Evolutionary conservation across 2,888 invertebrate species (phyloP), one percentile per base, ranked within the genome.

Genomic region (Scaptomyza polygonia): DNA sequence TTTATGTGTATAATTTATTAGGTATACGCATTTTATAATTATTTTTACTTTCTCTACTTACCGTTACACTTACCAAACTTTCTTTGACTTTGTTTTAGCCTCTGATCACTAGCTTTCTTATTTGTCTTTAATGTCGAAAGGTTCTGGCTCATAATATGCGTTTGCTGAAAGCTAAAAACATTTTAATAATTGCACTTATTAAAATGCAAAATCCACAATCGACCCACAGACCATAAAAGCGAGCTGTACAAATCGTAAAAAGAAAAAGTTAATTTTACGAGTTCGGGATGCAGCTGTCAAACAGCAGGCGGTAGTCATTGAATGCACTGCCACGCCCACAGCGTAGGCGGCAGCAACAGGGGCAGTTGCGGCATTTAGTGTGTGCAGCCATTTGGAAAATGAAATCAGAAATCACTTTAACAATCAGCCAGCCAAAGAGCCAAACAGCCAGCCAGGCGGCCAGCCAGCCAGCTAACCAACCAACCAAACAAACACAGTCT

Each of bases 301-400:
- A 43, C 32, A 39, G 27, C 44, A 36, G 25, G 36, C 43, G 12
- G 11, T 16, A 34, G 43, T 42, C 44, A 44, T 30, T 16, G 48
- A 39, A 40, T 69, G 70, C 69, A 72, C 5, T 43, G 51, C 51
- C 44, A 65, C 53, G 54, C 65, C 61, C 56, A 34, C 34, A 49
- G 6, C 9, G 25, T 18, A 30, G 53, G 53, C 44, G 34, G 32
- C 27, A 6, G 54, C 36, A 49, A 42, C 53, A 42, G 53, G 49
- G 32, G 48, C 48, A 5, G 54, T 29, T 49, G 39, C 43, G 72
- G 79, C 71, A 67, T 68, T 81, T 72, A 74, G 72, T 72, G 70
- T 77, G 77, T 72, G 61, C 86, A 85, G 54, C 77, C 83, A 79
- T 67, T 82, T 68, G 88, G 79, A 85, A 83, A 83, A 87, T 87